These are phyloP conservation scores for Lymantria monacha DNA, from an alignment of 2,888 invertebrate genomes.

Conservation along the genomic window DNA sequence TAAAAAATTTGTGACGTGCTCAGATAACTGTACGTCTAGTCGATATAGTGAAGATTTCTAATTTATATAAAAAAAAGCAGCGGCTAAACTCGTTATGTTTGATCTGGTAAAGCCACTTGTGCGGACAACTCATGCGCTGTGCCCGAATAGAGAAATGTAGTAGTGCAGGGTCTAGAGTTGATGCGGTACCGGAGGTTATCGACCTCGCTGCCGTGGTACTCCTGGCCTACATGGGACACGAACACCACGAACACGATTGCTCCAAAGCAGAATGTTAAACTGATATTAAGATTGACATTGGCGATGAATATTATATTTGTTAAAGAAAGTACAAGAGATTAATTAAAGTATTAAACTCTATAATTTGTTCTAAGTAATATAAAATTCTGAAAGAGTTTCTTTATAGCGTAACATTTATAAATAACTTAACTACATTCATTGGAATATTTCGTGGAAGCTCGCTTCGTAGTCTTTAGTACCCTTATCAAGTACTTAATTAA, in stretches of 20 bases:
- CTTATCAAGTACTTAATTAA: constrained; percentile 51
- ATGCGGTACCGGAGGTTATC: constrained; percentile 51
- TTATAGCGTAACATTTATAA: constrained; percentile 56
- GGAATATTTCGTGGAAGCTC: constrained; percentile 62
- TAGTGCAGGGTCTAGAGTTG: constrained; percentile 57
- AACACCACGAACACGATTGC: constrained; percentile 29
- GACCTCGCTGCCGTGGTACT: constrained; percentile 70
- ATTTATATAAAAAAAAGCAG: constrained; percentile 37
- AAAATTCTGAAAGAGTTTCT: constrained; percentile 36
- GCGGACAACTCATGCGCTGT: constrained; percentile 51
- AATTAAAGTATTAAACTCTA: no score
- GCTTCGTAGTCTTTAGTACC: constrained; percentile 46
- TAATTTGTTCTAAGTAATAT: no score
- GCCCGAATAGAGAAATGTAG: constrained; percentile 65
- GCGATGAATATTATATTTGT: constrained; percentile 17
- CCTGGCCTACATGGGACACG: constrained; percentile 68
- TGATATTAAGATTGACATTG: constrained; percentile 37
- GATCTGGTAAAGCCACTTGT: constrained; percentile 42
- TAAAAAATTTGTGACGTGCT: constrained; percentile 34
- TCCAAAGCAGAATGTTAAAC: constrained; percentile 31
- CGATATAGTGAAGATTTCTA: constrained; percentile 39
- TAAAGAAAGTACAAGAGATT: constrained; percentile 14
- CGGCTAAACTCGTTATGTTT: constrained; percentile 41
- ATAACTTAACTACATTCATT: constrained; percentile 67
- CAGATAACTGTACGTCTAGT: constrained; percentile 24